These are phyloP conservation scores for Cryptoblepharus egeriae DNA, from an alignment of 2,797 vertebrate species.

Conservation along the genomic window DNA sequence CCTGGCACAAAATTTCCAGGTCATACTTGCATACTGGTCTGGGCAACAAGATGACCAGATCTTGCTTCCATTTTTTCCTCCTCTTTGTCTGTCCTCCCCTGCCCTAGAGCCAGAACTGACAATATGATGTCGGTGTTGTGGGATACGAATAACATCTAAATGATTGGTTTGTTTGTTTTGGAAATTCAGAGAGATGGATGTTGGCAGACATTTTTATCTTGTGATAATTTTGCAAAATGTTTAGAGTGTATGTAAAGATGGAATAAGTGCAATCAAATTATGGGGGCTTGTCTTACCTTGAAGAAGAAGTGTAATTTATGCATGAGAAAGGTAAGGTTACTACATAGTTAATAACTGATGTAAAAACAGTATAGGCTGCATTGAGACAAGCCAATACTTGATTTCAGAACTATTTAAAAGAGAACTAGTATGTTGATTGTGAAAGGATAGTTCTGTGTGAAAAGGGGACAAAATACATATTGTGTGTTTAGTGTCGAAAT, in stretches of 20 bases:
- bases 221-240: constrained; percentile 1
- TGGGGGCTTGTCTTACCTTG: background rate
- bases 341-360: background rate
- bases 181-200: background rate
- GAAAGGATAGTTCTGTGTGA: background rate
- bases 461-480: too few species aligned
- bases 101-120: background rate
- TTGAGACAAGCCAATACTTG: background rate
- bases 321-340: constrained; percentile 11
- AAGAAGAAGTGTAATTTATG: constrained; percentile 14
- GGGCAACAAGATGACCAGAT: background rate
- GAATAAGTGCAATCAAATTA: constrained; percentile 21
- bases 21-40: background rate
- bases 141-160: background rate
- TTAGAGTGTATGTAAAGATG: background rate
- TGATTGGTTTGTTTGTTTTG: constrained; percentile 5
- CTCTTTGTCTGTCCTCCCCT: background rate
- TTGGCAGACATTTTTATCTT: constrained; percentile 16
- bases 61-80: background rate
- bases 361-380: background rate
- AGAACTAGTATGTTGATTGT: background rate
- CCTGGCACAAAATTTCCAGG: background rate
- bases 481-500: too few species aligned
- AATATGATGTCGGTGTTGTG: background rate
- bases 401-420: constrained; percentile 15